phyloP scores from a whole-genome alignment of 2,113 vertebrate genomes.

The Poeciliopsis occidentalis region DNA sequence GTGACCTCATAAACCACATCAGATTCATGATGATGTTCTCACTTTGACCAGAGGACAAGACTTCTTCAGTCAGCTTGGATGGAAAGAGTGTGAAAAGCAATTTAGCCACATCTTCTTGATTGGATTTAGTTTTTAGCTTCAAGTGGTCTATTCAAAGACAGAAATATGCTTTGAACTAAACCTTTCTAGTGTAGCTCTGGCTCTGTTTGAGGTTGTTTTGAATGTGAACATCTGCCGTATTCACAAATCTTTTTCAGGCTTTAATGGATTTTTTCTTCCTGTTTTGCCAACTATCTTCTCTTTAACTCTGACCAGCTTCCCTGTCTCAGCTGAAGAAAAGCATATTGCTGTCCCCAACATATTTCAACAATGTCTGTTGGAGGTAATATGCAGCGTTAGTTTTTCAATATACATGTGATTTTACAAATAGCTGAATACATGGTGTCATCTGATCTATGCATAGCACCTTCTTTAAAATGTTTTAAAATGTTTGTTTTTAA shows the following conservation, averaged over 20 bases:
- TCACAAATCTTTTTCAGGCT: too few relatives aligned
- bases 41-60: neutral
- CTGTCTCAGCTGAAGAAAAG: neutral
- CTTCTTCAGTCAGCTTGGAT: too few relatives aligned
- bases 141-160: too few relatives aligned
- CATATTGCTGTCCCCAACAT: too few relatives aligned
- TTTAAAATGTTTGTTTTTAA: neutral
- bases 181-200: too few relatives aligned
- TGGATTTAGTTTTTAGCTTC: too few relatives aligned
- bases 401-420: neutral
- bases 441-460: neutral
- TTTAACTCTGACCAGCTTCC: neutral
- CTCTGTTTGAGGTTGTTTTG: too few relatives aligned
- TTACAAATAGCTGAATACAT: neutral
- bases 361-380: neutral
- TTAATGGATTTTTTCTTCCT: too few relatives aligned
- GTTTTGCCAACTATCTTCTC: neutral
- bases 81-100: too few relatives aligned
- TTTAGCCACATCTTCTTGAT: too few relatives aligned
- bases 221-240: too few relatives aligned
- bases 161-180: too few relatives aligned
- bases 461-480: neutral
- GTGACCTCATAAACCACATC: neutral
- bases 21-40: neutral
- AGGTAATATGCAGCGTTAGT: neutral